A percentile compares a stretch with the other conserved stretches of the same genome.
Evolutionary conservation across 1,140 invertebrate genomes (phyloP).

Genomic region (Tigriopus japonicus): DNA sequence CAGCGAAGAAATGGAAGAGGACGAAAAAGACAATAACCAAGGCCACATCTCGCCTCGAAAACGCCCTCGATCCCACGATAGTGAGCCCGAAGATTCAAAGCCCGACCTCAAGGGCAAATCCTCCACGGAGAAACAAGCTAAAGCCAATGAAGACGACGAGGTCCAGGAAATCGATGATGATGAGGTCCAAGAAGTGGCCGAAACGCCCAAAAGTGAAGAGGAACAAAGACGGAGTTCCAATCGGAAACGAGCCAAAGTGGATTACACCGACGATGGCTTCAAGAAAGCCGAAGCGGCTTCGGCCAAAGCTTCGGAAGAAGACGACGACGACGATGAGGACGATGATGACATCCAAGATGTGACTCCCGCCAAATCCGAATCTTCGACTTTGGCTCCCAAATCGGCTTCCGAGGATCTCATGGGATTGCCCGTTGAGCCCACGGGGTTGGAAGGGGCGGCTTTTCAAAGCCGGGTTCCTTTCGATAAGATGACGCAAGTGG

Average conservation of each 20-base stretch:
- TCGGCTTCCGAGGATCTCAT: neutral
- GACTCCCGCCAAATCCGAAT: neutral
- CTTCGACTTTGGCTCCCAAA: neutral
- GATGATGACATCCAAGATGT: neutral
- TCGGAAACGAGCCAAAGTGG: neutral
- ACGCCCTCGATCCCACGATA: no score
- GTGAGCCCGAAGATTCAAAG: no score
- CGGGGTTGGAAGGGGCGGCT: constrained; percentile 59
- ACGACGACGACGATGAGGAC: neutral
- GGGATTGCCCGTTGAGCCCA: neutral
- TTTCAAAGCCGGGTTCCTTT: constrained; percentile 81
- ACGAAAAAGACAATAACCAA: no score
- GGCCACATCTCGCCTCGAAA: no score
- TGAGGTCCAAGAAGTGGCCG: no score
- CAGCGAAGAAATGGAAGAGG: no score
- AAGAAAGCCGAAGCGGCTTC: neutral
- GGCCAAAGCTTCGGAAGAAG: neutral
- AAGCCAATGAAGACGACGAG: no score
- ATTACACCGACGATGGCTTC: neutral
- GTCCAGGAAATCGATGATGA: no score
- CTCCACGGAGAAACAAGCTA: no score
- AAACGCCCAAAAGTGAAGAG: neutral
- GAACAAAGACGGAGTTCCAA: neutral
- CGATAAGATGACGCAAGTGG: constrained; percentile 82
- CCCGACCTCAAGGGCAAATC: no score